Evolutionary conservation across 2,113 vertebrate genomes (phyloP), one percentile per base, ranked within the genome.

Genomic region (Ictalurus punctatus): DNA sequence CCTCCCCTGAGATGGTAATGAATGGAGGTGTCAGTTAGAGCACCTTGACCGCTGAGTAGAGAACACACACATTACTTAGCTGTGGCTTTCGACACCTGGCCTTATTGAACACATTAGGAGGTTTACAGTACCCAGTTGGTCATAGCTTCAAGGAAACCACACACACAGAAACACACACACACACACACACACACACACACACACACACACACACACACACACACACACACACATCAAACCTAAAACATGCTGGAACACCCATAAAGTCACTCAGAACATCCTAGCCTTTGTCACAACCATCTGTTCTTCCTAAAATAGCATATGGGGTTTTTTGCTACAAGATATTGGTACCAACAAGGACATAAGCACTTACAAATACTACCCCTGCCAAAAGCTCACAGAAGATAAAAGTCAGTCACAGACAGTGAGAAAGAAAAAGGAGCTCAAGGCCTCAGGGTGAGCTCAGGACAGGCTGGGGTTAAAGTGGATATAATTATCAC

Each of bases 1-100:
- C 92, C 89, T 91, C 89, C 88, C 90, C 76, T 91, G 89, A 93
- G 91, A 92, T 83, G 83, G 86, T 91, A 89, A 93, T 92, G 90
- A 90, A 93, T 86, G 89, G 90, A 92, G 90, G 87, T 54, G 92
- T 91, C 87, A 85, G 89, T 92, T 91, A 87, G 88, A 92, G 92
- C 92, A 87, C 89, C 79, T 90, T 83, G 34, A 82, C 87, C 91
- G 78, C 56, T 84, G 90, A 81, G 88, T 86, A 91, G 92, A 91
- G 85, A 87, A 91, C 91, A 90, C 89, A 90, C 86, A 73, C 87
- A 88, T 90, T 48, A 80, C 90, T 83, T 91, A 90, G 90, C 88
- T 79, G 90, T 80, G 92, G 87, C 87, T 93, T 90, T 59, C 83
- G 85, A 67, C 74, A 69, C 91, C 81, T 89, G 84, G 78, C 76